Evolutionary conservation across 2,113 vertebrate genomes (phyloP), one percentile per base, ranked within the genome.

Genomic region (Gobio gobio): DNA sequence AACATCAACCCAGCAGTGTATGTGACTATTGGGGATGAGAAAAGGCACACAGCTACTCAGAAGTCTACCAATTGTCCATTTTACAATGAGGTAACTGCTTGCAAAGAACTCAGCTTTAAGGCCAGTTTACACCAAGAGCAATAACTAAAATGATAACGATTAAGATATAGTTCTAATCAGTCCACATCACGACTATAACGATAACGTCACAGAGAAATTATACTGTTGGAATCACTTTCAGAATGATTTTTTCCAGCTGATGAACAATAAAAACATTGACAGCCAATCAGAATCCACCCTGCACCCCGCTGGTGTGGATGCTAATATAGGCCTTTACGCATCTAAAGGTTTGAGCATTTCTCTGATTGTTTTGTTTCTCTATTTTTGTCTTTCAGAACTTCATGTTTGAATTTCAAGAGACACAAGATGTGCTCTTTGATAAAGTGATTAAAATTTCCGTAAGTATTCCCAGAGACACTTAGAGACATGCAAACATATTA

Each of bases 1-100:
- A 98, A 99, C 92, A 99, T 99, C 87, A 97, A 96, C 85, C 97
- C 97, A 1, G 96, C 95, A 1, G 96, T 99, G 78, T 95, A 96
- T 7, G 91, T 99, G 90, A 93, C 88, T 0, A 89, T 97, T 3
- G 97, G 96, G 80, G 93, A 95, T 43, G 96, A 98, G 91, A 97
- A 97, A 86, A 96, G 91, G 66, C 93, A 95, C 86, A 98, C 97
- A 0, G 85, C 81, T 0, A 98, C 94, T 0, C 96, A 98, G 90
- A 97, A 96, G 59, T 97, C 97, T 47, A 97, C 96, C 76, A 97
- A 96, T 77, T 96, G 95, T 79, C 96, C 96, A 40, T 97, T 95
- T 89, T 97, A 95, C 91, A 97, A 96, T 0, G 94, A 97, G 90
- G 96, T 96, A 85, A 0, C 64, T 72, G 4, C 0, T 36, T 33